Evolutionary conservation across 2,888 invertebrate species (phyloP), one percentile per base, ranked within the genome.

Genomic region (Lasioglossum malachurum): DNA sequence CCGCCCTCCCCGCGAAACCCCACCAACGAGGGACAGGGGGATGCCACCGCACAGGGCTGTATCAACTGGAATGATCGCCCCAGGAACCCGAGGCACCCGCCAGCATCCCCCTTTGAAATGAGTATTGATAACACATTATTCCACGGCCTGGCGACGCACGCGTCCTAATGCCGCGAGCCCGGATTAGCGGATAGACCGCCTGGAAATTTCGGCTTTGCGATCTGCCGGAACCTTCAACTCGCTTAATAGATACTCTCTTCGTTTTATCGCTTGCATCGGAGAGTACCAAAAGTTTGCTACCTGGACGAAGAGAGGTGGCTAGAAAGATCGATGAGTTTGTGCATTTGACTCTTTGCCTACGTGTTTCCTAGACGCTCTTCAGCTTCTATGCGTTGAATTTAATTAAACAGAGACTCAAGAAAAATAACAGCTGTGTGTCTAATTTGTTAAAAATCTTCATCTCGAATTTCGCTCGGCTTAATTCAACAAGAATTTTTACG

Each of bases 1-100:
- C 64, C 64, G 64, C 64, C 5, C 53, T 94, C 94, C 94, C 91
- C 93, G n/a, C 90, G 80, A 19, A 19, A 16, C 46, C 64, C 84
- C 87, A 80, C 82, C 87, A 89, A 88, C 69, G 57, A 4, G 38
- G 8, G 16, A 60, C 27, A 71, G 90, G 94, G 92, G 93, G 92
- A 92, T 93, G 93, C 93, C 92, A 92, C 92, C 90, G 89, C 87
- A 91, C 94, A 93, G 93, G 92, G 92, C 91, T 93, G 94, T 92
- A 87, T 10, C 46, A 67, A 67, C 12, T 23, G 2, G 38, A 23
- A 67, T 57, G 7, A 16, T 76, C 27, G 76, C 82, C 73, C n/a
- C 78, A 53, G 57, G 23, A 23, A 27, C 14, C 4, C 38, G 44
- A 53, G 10, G 23, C 23, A 10, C 23, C 19, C 35, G 35, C 31